These are phyloP conservation scores for Heliornis fulica DNA, from an alignment of 2,113 vertebrate genomes.

Conservation along the genomic window DNA sequence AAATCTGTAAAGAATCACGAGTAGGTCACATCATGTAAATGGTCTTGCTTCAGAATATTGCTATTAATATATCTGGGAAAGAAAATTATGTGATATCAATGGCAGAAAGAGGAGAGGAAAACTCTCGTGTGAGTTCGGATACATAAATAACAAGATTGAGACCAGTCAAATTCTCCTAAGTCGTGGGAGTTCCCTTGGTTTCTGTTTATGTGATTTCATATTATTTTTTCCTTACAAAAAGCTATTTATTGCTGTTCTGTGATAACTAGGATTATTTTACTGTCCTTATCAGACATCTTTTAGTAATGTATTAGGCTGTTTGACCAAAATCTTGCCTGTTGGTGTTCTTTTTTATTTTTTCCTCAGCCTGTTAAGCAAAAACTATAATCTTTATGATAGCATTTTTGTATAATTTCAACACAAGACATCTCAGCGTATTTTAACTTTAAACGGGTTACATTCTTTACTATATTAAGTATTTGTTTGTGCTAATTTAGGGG, in stretches of 20 bases:
- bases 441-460: not conserved
- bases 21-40: not conserved
- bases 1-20: not conserved
- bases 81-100: not conserved
- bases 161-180: not conserved
- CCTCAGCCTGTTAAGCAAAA: not conserved
- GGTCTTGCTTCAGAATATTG: not conserved
- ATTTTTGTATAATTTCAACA: not conserved
- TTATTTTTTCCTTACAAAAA: not conserved
- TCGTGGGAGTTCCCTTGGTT: not conserved
- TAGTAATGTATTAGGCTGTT: not conserved
- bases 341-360: not conserved
- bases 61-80: not conserved
- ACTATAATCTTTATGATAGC: not conserved
- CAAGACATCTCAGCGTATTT: not conserved
- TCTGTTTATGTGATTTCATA: not conserved
- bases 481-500: not conserved
- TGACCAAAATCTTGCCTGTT: not conserved
- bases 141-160: not conserved
- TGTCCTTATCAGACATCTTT: not conserved
- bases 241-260: not conserved
- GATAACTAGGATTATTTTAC: not conserved
- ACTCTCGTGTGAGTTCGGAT: not conserved
- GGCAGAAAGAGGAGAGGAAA: not conserved
- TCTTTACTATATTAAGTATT: not conserved